Evolutionary conservation across 2,888 invertebrate genomes (phyloP), one percentile per base, ranked within the genome.

Genomic region (Lathronympha strigana): DNA sequence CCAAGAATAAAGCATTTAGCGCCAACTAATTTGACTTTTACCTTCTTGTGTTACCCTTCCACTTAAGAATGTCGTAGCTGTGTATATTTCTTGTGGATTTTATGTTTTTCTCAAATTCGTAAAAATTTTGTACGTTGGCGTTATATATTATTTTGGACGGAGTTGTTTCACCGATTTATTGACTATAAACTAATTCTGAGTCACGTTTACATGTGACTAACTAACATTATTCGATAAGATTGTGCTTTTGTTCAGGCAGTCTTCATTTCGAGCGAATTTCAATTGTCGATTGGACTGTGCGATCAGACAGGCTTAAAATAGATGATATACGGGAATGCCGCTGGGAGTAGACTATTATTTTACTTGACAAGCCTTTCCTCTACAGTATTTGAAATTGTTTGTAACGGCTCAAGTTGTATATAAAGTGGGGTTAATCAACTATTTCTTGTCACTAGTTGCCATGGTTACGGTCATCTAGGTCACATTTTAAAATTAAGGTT

Each of bases 121-220:
- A 9, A 19, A 40, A 51, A 51, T 0, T 75, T 70, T 68, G 72
- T 70, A 70, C 72, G 69, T 70, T 73, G 71, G 66, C 72, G 68
- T 72, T 72, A 73, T 75, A 74, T 73, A 76, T 75, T 71, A 67
- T 74, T 77, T 64, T 67, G 66, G 74, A 67, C 71, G 72, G 68
- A 72, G 71, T 71, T 76, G 76, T 79, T 73, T 69, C 69, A 54
- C 68, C 74, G 73, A 82, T 83, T 80, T 82, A 81, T 81, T 71
- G 76, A 69, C 75, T 76, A 79, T 83, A 79, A 82, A 83, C 74
- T 72, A 72, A 68, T 75, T 79, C 73, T 75, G 72, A 73, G 72
- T 73, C 73, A 74, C 71, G 72, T 74, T 76, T 72, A 73, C 68
- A 73, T 72, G 73, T 69, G 70, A 74, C 53, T 54, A 21, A 54